phyloP scores from a whole-genome alignment of 2,797 vertebrate genomes.

The Lophura swinhoii region DNA sequence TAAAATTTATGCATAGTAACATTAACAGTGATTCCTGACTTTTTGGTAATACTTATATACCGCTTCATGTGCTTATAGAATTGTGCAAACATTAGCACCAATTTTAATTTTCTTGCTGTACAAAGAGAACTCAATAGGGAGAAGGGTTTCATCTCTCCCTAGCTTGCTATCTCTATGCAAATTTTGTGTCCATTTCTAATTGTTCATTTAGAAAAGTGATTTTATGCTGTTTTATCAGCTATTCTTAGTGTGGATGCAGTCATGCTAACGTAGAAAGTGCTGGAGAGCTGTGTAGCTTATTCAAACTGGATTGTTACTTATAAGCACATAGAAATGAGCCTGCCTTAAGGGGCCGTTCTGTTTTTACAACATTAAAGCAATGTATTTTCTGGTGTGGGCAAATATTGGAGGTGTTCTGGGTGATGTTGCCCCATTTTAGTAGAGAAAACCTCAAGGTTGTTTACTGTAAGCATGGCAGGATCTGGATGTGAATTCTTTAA shows the following conservation, averaged over 20 bases:
- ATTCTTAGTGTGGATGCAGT: background rate
- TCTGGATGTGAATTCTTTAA: background rate
- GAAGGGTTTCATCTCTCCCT: slow-evolving; percentile 52
- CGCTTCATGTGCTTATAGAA: background rate
- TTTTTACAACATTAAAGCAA: slow-evolving; percentile 25
- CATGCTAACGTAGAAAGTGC: background rate
- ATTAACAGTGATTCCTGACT: background rate
- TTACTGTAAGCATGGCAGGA: background rate
- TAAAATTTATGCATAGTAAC: background rate
- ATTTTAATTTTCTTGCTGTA: slow-evolving; percentile 51
- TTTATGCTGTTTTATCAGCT: slow-evolving; percentile 55
- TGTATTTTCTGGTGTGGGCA: slow-evolving; percentile 17
- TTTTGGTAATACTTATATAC: background rate
- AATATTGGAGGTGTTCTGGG: slow-evolving; percentile 28
- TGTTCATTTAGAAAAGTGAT: slow-evolving; percentile 65
- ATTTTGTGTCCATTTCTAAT: slow-evolving; percentile 68
- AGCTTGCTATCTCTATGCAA: slow-evolving; percentile 63
- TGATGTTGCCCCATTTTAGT: background rate
- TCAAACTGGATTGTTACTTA: slow-evolving; percentile 43
- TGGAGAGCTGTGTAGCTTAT: slow-evolving; percentile 21
- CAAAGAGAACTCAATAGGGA: slow-evolving; percentile 50
- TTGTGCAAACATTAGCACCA: slow-evolving; percentile 17
- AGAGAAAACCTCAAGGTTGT: background rate
- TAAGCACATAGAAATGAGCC: slow-evolving; percentile 50
- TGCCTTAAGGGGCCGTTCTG: slow-evolving; percentile 31